Evolutionary conservation across 2,113 vertebrate genomes (phyloP).

Genomic region (Chloropsis hardwickii): DNA sequence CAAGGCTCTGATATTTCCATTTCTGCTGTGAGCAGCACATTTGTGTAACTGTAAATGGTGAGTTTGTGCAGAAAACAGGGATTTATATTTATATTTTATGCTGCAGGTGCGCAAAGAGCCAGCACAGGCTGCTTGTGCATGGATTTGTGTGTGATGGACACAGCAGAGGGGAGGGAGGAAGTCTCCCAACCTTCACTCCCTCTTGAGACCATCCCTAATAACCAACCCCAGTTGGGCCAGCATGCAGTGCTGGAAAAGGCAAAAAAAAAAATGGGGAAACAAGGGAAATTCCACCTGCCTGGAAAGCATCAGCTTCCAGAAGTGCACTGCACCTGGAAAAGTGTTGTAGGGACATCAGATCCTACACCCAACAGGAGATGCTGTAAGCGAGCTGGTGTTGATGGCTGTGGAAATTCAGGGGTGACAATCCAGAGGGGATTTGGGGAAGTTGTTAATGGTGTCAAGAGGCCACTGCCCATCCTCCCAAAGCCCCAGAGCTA

Average conservation of each 20-base stretch:
- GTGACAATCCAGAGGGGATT: rapidly evolving
- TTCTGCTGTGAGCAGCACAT: neutral
- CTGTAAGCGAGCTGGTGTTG: neutral
- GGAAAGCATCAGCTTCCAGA: neutral
- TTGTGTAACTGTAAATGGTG: neutral
- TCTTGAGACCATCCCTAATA: neutral
- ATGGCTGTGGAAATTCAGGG: neutral
- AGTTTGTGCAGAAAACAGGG: neutral
- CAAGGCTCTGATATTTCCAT: neutral
- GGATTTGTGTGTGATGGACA: neutral
- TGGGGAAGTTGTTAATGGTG: neutral
- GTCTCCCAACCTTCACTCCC: rapidly evolving
- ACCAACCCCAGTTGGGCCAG: neutral
- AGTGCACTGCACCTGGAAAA: neutral
- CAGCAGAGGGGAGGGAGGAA: neutral
- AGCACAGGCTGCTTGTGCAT: neutral
- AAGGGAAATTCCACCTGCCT: neutral
- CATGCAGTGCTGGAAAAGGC: neutral
- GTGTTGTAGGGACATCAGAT: too few relatives aligned
- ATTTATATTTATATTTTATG: neutral
- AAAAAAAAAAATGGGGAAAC: neutral
- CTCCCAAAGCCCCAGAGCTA: neutral
- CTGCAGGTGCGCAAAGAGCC: neutral
- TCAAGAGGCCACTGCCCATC: neutral
- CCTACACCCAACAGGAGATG: neutral